Conservation (phyloP, 2,888 invertebrate species). For the Shargacucullia verbasci region DNA sequence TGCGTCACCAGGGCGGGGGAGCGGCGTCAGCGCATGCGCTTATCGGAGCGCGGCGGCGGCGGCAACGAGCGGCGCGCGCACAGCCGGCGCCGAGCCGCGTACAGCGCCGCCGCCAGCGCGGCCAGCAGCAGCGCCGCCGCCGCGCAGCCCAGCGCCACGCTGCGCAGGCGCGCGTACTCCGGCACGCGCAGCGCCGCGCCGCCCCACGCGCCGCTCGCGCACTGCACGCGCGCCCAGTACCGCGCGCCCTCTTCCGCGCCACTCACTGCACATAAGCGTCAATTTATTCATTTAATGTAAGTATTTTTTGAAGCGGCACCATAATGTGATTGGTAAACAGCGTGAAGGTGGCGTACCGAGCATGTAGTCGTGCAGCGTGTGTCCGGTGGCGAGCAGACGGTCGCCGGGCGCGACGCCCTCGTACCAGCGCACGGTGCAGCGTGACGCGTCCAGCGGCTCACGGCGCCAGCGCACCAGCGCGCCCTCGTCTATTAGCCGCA, state of each 20-base stretch:
- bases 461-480: constrained; percentile 94
- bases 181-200: constrained; percentile 91
- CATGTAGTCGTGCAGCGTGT: constrained; percentile 92
- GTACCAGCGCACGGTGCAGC: constrained; percentile 92
- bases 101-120: constrained; percentile 90
- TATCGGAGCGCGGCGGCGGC: constrained; percentile 51
- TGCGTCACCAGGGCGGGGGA: constrained; percentile 4
- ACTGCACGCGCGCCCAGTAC: constrained; percentile 93
- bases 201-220: constrained; percentile 91
- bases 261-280: constrained; percentile 86
- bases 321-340: too few species aligned
- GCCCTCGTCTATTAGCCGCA: constrained; percentile 92
- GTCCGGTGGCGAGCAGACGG: constrained; percentile 90
- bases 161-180: constrained; percentile 91
- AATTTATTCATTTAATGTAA: neutral
- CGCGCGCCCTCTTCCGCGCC: constrained; percentile 92
- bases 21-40: constrained; percentile 60
- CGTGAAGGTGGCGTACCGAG: constrained; percentile 71
- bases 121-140: constrained; percentile 91
- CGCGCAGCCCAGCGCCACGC: constrained; percentile 92
- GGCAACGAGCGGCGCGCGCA: constrained; percentile 44
- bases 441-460: constrained; percentile 86
- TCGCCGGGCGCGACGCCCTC: constrained; percentile 90
- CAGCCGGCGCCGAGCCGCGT: constrained; percentile 71
- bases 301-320: too few species aligned